Evolutionary conservation across 2,888 invertebrate genomes (phyloP).

Genomic region (Drosophila greeni): DNA sequence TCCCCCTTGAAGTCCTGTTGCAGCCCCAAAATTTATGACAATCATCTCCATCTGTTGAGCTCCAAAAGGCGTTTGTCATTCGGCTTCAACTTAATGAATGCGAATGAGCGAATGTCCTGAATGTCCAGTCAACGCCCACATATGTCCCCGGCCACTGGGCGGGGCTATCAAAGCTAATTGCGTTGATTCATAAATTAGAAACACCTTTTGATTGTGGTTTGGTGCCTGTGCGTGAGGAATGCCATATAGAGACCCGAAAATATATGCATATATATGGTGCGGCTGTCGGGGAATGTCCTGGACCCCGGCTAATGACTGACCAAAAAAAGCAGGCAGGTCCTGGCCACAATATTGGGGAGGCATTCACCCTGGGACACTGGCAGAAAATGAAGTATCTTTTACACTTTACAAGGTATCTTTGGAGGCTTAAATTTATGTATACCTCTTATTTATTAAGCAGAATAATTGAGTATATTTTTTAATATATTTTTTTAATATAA

Average conservation of each 20-base stretch:
- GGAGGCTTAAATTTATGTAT: neutral
- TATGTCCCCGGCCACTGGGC: constrained; percentile 36
- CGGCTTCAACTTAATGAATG: constrained; percentile 41
- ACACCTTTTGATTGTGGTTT: constrained; percentile 64
- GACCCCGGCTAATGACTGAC: constrained; percentile 19
- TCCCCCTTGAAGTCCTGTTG: too few species aligned
- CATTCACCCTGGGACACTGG: neutral
- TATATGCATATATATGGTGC: neutral
- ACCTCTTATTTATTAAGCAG: neutral
- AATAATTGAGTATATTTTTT: too few species aligned
- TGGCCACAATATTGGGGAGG: neutral
- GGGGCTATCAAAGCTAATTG: constrained; percentile 63
- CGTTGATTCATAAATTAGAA: constrained; percentile 68
- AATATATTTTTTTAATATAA: too few species aligned
- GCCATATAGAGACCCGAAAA: constrained; percentile 1
- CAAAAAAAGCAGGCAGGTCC: neutral
- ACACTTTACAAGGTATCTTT: too few species aligned
- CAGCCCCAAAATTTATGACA: constrained; percentile 24
- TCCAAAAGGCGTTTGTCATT: constrained; percentile 29
- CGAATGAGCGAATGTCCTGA: constrained; percentile 35
- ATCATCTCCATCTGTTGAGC: constrained; percentile 39
- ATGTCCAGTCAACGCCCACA: constrained; percentile 24
- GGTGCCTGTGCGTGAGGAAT: constrained; percentile 40
- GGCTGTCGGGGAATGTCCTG: neutral
- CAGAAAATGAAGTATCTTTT: neutral